Conservation (phyloP, 2,113 vertebrate genomes). For the Toxotes jaculatrix region DNA sequence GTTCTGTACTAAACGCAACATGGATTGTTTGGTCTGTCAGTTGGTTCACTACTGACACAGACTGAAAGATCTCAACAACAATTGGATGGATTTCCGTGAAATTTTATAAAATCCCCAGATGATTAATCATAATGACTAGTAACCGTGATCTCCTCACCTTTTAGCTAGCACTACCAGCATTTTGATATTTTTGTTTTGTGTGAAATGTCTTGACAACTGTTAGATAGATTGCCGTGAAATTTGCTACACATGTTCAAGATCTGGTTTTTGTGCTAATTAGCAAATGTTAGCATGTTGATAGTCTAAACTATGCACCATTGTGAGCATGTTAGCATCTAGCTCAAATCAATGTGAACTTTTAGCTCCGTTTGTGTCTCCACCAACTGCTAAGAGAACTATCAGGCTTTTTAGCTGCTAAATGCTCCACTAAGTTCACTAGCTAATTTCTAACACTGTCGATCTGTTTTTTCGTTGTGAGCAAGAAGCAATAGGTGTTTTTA, state of each 20-base stretch:
- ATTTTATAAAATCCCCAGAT: background rate
- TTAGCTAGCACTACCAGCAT: background rate
- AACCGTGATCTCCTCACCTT: too few relatives aligned
- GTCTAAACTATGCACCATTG: background rate
- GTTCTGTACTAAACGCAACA: background rate
- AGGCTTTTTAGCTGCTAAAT: background rate
- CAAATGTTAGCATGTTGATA: background rate
- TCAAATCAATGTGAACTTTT: background rate
- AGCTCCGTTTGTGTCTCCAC: conserved; percentile 13
- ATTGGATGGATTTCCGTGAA: background rate
- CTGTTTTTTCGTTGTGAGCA: background rate
- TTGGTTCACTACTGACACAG: background rate
- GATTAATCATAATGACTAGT: background rate
- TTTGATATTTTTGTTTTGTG: background rate
- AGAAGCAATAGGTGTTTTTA: background rate
- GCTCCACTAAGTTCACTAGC: background rate
- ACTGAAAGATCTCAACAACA: background rate
- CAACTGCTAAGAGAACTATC: background rate
- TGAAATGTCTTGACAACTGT: background rate
- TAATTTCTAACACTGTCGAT: background rate
- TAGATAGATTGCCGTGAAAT: too few relatives aligned
- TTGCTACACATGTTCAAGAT: background rate
- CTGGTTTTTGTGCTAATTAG: background rate
- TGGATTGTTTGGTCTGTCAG: background rate
- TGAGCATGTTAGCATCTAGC: background rate